These are phyloP conservation scores for Mareca strepera DNA, from an alignment of 2,797 vertebrate genomes.

Conservation along the genomic window DNA sequence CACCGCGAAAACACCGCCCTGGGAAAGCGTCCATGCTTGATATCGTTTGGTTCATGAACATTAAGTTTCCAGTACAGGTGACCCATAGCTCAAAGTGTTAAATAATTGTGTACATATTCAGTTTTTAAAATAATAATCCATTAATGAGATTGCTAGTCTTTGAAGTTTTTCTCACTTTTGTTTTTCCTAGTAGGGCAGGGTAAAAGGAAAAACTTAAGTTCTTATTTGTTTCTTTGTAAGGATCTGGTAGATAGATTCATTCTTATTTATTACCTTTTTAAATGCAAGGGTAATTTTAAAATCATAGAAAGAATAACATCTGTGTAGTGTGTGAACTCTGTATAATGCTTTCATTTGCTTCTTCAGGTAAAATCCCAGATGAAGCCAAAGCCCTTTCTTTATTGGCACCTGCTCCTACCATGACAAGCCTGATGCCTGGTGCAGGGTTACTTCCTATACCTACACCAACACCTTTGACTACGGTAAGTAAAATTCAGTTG, in stretches of 20 bases:
- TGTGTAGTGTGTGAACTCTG: constrained; percentile 73
- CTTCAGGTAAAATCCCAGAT: constrained; percentile 98
- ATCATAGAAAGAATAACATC: constrained; percentile 81
- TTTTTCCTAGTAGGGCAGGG: constrained; percentile 84
- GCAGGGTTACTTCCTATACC: constrained; percentile 95
- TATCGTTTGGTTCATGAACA: constrained; percentile 99
- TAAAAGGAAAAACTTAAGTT: constrained; percentile 83
- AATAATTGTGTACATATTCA: constrained; percentile 94
- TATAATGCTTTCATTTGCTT: constrained; percentile 76
- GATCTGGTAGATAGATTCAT: constrained; percentile 81
- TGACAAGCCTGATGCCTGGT: constrained; percentile 90
- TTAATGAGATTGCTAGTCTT: constrained; percentile 84
- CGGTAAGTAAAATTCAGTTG: constrained; percentile 79
- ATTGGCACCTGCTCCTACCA: constrained; percentile 89
- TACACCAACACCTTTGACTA: constrained; percentile 87
- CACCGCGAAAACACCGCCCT: constrained; percentile 96
- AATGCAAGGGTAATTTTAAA: constrained; percentile 90
- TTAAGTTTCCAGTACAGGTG: constrained; percentile 99
- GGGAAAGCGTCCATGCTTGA: constrained; percentile 98
- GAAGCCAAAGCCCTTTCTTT: constrained; percentile 97
- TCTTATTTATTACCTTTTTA: constrained; percentile 78
- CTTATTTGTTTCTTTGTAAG: constrained; percentile 81
- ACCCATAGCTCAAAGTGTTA: constrained; percentile 99
- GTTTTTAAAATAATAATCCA: constrained; percentile 84
- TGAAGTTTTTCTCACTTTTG: constrained; percentile 83